Percentiles rank a stretch among this genome's conserved stretches.
phyloP scores from a whole-genome alignment of 2,797 vertebrate genomes.

The Xiphorhynchus erythropygius region DNA sequence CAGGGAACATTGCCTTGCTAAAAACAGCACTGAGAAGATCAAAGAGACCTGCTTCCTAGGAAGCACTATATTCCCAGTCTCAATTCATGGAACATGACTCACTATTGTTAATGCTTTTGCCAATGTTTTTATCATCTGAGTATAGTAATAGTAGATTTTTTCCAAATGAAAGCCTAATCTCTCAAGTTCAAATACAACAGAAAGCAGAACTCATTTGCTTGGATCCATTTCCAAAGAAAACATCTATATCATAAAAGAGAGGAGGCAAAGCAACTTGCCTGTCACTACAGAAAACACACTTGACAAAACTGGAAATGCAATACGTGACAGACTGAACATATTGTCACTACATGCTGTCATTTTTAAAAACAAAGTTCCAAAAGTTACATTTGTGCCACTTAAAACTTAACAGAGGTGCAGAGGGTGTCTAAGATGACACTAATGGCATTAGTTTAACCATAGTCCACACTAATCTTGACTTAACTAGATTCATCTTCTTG shows the following conservation, averaged over 20 bases:
- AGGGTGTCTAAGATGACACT: neutral
- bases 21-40: conserved; percentile 33
- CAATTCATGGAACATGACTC: conserved; percentile 41
- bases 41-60: conserved; percentile 52
- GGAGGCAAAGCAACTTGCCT: neutral
- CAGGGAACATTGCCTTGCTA: neutral
- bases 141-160: conserved; percentile 2
- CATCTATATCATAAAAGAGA: neutral
- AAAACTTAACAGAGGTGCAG: neutral
- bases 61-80: conserved; percentile 7
- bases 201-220: neutral
- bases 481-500: neutral
- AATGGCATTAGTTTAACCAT: neutral
- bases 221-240: conserved; percentile 62
- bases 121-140: conserved; percentile 44
- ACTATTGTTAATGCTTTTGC: conserved; percentile 50
- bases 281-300: neutral
- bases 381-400: neutral
- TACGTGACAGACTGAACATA: conserved; percentile 45
- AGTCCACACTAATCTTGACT: neutral
- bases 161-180: conserved; percentile 27
- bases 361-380: neutral
- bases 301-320: neutral
- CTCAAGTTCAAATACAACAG: conserved; percentile 38
- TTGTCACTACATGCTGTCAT: neutral